Evolutionary conservation across 2,113 vertebrate species (phyloP), one percentile per base, ranked within the genome.

Genomic region (Okapia johnstoni): DNA sequence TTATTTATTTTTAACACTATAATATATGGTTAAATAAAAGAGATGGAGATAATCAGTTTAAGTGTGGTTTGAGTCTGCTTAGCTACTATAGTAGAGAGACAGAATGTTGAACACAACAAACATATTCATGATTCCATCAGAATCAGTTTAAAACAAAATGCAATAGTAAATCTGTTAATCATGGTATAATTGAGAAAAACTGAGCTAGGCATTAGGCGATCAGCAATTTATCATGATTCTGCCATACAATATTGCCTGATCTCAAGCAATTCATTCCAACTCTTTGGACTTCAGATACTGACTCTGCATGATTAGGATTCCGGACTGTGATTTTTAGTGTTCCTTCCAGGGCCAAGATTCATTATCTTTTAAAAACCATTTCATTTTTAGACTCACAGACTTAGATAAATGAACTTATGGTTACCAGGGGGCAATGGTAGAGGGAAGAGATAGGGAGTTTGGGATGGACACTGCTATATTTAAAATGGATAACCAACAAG

Each of bases 1-100:
- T 96, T 96, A 84, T 94, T 98, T 96, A 85, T 96, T 96, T 86
- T 97, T 93, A 95, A 66, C 40, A 52, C n/a, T 85, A 4, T 86
- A n/a, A 81, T 80, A 79, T n/a, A 85, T 94, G 77, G n/a, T 89
- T 97, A 98, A 98, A 79, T 88, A 95, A 95, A 90, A 61, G 26
- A 95, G 81, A 90, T 55, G 26, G 5, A 46, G 46, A 19, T 52
- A 90, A 91, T 86, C 57, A 61, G 40, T 76, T 93, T 96, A 84
- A 73, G 54, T 96, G 85, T 85, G 40, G n/a, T 84, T 96, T 83
- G 50, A 48, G 19, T 88, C 54, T 88, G 55, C 48, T 88, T 80
- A n/a, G 55, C 12, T 79, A n/a, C 11, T 87, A 2, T 48, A 73
- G 46, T 54, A 26, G 61, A 79, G 23, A 76, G 23, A n/a, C 5